A percentile compares a stretch with the other conserved stretches of the same genome.
These are phyloP conservation scores for Mya arenaria DNA, from an alignment of 1,140 invertebrate species.

Conservation along the genomic window DNA sequence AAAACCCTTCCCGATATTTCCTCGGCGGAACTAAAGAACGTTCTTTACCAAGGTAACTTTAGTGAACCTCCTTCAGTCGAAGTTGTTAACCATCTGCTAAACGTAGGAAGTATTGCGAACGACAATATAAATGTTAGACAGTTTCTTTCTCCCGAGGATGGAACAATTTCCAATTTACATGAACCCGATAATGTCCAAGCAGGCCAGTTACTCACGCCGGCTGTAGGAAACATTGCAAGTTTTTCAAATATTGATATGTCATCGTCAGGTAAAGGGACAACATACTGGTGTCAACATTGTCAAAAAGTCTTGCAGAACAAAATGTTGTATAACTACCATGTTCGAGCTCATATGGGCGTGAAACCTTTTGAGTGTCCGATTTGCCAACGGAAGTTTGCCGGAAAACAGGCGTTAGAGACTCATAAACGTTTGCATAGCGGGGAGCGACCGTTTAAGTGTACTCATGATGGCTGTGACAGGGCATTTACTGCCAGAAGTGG, in stretches of 20 bases:
- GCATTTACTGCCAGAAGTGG: slow-evolving; percentile 45
- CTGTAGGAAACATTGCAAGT: background rate
- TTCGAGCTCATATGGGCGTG: slow-evolving; percentile 29
- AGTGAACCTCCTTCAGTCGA: slow-evolving; percentile 5
- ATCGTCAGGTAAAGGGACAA: background rate
- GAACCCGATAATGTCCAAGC: no score
- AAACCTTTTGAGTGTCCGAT: slow-evolving; percentile 35
- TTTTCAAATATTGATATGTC: background rate
- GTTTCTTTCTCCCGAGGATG: background rate
- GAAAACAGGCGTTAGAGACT: slow-evolving; percentile 44
- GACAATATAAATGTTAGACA: background rate
- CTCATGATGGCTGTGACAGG: slow-evolving; percentile 18
- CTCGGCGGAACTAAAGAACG: slow-evolving; percentile 30
- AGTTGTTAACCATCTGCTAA: no score
- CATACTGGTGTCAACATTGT: slow-evolving; percentile 37
- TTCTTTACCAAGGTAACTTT: slow-evolving; percentile 48
- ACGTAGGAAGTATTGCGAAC: no score
- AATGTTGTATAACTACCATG: slow-evolving; percentile 13
- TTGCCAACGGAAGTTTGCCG: slow-evolving; percentile 43
- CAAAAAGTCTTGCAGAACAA: slow-evolving; percentile 35
- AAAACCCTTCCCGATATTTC: slow-evolving; percentile 35
- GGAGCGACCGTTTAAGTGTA: slow-evolving; percentile 43
- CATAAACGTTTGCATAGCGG: slow-evolving; percentile 35
- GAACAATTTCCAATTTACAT: background rate
- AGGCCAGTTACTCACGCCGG: background rate